Base-by-base conservation (phyloP, 2,113 vertebrate genomes). In the Dunckerocampus dactyliophorus region DNA sequence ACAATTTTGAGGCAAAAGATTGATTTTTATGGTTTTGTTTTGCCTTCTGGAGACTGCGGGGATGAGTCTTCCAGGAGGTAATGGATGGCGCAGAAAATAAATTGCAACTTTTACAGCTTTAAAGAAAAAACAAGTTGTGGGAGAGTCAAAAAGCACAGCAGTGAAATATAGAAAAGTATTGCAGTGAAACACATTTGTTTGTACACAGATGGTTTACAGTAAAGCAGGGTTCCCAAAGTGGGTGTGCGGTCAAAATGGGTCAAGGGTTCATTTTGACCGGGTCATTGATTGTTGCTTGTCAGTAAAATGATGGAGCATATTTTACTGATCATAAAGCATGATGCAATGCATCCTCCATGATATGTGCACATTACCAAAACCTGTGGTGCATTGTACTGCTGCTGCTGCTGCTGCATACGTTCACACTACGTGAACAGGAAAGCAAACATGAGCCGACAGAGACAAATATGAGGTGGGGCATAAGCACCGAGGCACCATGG, bases 391-490 rank as follows among this genome's bases (percentile, higher is more conserved):
- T 24, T 54, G 21, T 42, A 34, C 31, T 34, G 31, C 31, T 34
- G 31, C 31, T 34, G 31, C 31, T 34, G 31, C 34, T 13, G 2
- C 20, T 4, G 55, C 34, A 58, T 19, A 21, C 28, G 47, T 34
- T 58, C 47, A 69, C 65, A 58, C 58, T 63, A 51, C 62, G 63
- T 76, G 63, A 76, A 77, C 67, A 53, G 65, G 42, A 39, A 64
- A 69, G 68, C 20, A 63, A 60, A 68, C 69, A 63, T 47, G 59
- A 69, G 43, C 37, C 19, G 67, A 39, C 65, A 59, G 54, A 71
- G 43, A 72, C 62, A 75, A 60, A 61, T 22, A 16, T 8, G 59
- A 68, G 51, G 58, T 14, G 28, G 52, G 34, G 21, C 48, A 73
- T 11, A 67, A 62, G 58, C 66, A 65, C 59, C 59, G 45, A 79